phyloP scores from a whole-genome alignment of 1,140 invertebrate genomes.

The Prorops nasuta region DNA sequence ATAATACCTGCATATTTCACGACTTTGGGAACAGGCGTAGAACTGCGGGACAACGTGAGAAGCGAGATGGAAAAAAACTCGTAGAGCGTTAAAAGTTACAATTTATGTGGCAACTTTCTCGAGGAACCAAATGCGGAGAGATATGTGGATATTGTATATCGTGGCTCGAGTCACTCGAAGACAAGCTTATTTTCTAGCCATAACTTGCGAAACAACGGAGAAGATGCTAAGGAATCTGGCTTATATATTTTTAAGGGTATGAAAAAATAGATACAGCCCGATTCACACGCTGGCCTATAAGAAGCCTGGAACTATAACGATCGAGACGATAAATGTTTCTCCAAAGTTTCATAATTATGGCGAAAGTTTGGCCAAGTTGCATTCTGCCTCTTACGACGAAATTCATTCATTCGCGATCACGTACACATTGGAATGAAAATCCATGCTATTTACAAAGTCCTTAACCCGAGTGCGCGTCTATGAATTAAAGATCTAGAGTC shows the following conservation, averaged over 20 bases:
- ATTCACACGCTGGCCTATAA: too few relatives aligned
- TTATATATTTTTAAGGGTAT: too few relatives aligned
- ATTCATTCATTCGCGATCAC: constrained; percentile 18
- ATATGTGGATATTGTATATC: constrained; percentile 36
- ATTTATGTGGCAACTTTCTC: constrained; percentile 40
- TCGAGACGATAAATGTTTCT: too few relatives aligned
- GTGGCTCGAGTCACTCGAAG: constrained; percentile 20
- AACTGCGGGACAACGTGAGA: too few relatives aligned
- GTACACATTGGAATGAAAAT: constrained; percentile 14
- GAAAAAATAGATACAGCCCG: too few relatives aligned
- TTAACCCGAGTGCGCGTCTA: constrained; percentile 8
- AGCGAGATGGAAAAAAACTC: constrained; percentile 22
- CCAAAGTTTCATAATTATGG: too few relatives aligned
- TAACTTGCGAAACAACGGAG: constrained; percentile 14
- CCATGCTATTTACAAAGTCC: constrained; percentile 14
- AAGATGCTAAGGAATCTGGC: too few relatives aligned
- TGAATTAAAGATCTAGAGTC: constrained; percentile 18
- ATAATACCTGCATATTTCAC: not conserved
- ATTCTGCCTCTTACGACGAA: too few relatives aligned
- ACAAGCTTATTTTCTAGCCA: constrained; percentile 30
- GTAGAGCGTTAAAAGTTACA: too few relatives aligned
- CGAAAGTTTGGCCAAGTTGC: too few relatives aligned
- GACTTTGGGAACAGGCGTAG: not conserved
- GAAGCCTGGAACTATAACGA: too few relatives aligned
- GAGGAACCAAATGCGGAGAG: constrained; percentile 28